phyloP scores from a whole-genome alignment of 2,888 invertebrate species.

The Osmoderma eremita region DNA sequence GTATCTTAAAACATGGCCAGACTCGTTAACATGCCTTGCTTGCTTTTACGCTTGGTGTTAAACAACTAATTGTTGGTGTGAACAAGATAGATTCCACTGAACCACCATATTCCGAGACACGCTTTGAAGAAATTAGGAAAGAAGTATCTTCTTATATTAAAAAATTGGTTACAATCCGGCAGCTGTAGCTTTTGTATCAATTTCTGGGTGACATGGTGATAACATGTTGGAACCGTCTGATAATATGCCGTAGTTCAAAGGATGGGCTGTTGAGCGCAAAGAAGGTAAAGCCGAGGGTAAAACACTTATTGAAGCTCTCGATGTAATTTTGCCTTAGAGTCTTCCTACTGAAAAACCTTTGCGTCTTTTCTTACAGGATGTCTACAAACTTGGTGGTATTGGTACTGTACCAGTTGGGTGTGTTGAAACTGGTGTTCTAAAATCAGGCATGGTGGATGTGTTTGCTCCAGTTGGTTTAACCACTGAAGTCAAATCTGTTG shows the following conservation, averaged over 20 bases:
- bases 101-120: constrained; percentile 92
- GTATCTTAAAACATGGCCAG: constrained; percentile 98
- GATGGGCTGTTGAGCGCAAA: constrained; percentile 94
- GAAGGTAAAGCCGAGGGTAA: constrained; percentile 93
- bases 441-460: constrained; percentile 96
- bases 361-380: constrained; percentile 95
- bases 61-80: constrained; percentile 96
- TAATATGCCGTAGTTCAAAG: constrained; percentile 95
- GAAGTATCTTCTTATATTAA: constrained; percentile 93
- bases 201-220: constrained; percentile 99
- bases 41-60: constrained; percentile 97
- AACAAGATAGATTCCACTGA: constrained; percentile 99
- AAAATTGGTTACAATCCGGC: constrained; percentile 88
- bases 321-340: constrained; percentile 92
- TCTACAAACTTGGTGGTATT: constrained; percentile 99
- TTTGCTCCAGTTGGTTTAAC: constrained; percentile 95
- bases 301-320: constrained; percentile 93
- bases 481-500: constrained; percentile 98
- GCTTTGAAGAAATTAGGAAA: constrained; percentile 98
- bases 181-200: constrained; percentile 96
- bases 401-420: constrained; percentile 99
- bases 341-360: constrained; percentile 97
- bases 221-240: constrained; percentile 96
- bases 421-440: constrained; percentile 96
- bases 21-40: constrained; percentile 97